These are phyloP conservation scores for Drosophila kuntzei DNA, from an alignment of 2,888 invertebrate species.

Conservation along the genomic window DNA sequence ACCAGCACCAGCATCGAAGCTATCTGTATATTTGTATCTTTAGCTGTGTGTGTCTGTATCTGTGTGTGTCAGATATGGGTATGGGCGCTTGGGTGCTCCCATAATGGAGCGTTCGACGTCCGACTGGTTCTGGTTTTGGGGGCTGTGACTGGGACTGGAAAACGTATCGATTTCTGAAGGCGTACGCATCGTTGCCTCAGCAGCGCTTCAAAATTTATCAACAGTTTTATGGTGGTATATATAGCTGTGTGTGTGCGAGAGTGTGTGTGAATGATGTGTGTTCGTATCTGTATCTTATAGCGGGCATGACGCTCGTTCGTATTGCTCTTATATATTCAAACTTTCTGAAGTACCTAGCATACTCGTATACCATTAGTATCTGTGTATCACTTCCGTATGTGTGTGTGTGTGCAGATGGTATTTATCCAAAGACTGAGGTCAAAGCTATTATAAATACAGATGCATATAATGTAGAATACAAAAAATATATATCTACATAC, in stretches of 20 bases:
- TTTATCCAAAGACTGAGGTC: conserved; percentile 46
- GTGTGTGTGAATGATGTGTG: conserved; percentile 24
- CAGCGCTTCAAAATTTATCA: conserved; percentile 63
- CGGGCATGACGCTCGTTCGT: conserved; percentile 36
- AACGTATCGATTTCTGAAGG: conserved; percentile 74
- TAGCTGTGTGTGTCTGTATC: conserved; percentile 28
- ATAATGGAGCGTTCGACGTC: conserved; percentile 65
- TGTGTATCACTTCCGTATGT: conserved; percentile 3
- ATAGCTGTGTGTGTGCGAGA: conserved; percentile 1
- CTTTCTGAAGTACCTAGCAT: conserved; percentile 57
- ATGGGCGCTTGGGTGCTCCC: conserved; percentile 63
- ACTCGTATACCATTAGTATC: not conserved
- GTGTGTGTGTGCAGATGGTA: conserved; percentile 39
- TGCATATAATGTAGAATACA: conserved; percentile 20
- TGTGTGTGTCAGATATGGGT: conserved; percentile 59
- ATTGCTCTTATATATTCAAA: conserved; percentile 52
- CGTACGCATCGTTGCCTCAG: conserved; percentile 64
- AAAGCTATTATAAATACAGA: conserved; percentile 44
- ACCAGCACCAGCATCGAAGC: conserved; percentile 21
- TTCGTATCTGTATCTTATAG: conserved; percentile 41
- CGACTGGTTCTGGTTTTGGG: conserved; percentile 69
- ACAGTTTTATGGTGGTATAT: conserved; percentile 32
- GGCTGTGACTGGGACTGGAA: conserved; percentile 61
- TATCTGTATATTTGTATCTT: conserved; percentile 46
- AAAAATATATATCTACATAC: no score